These are phyloP conservation scores for Caenorhabditis sp. DNA, from an alignment of 2,888 invertebrate species.

Conservation along the genomic window DNA sequence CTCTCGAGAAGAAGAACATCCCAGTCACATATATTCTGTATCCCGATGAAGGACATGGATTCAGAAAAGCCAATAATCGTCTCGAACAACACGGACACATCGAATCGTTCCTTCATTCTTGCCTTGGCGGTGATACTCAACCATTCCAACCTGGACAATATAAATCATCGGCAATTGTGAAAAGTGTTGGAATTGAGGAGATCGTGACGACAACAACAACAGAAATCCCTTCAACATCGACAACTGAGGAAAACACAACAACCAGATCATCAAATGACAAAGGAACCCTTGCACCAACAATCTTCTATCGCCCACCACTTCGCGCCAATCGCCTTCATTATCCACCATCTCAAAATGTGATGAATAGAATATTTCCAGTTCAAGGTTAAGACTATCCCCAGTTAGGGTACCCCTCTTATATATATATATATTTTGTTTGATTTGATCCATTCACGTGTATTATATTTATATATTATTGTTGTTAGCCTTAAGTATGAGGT, in stretches of 20 bases:
- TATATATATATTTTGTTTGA: neutral
- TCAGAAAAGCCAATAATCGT: conserved; percentile 54
- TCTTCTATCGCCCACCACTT: conserved; percentile 49
- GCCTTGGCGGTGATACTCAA: conserved; percentile 64
- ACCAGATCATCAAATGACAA: conserved; percentile 8
- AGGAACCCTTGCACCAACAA: conserved; percentile 45
- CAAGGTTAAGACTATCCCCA: conserved; percentile 20
- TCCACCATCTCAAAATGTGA: conserved; percentile 29
- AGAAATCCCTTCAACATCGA: conserved; percentile 3
- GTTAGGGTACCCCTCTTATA: neutral
- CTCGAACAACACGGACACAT: conserved; percentile 68
- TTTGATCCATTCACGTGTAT: too few species aligned
- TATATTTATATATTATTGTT: too few species aligned
- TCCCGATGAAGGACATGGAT: conserved; percentile 69
- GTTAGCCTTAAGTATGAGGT: too few species aligned
- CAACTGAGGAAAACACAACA: conserved; percentile 8
- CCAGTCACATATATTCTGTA: conserved; percentile 69
- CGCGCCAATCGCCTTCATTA: conserved; percentile 26
- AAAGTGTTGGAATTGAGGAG: conserved; percentile 40
- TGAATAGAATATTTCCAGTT: conserved; percentile 43
- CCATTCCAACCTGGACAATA: conserved; percentile 65
- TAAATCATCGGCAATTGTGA: conserved; percentile 65
- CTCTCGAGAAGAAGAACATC: conserved; percentile 64
- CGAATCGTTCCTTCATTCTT: conserved; percentile 66
- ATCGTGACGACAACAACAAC: conserved; percentile 7